Evolutionary conservation across 2,888 invertebrate genomes (phyloP).

Genomic region (Drosophila niveifrons): DNA sequence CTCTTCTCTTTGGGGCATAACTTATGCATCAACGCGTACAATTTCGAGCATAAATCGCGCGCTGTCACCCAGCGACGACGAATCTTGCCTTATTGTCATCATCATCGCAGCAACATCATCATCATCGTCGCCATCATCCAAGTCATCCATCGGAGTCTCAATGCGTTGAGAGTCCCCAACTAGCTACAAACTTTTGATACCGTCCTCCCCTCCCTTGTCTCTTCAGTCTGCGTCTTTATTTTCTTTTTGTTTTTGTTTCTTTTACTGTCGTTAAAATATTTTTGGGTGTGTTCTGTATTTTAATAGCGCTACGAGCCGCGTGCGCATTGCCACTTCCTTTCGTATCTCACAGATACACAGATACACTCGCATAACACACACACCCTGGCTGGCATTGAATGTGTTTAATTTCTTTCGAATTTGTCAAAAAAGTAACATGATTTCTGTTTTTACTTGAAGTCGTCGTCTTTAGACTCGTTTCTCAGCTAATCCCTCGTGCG

Average conservation of each 20-base stretch:
- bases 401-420: constrained; percentile 76
- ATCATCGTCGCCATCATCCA: constrained; percentile 10
- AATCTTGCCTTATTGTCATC: constrained; percentile 44
- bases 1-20: constrained; percentile 49
- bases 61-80: constrained; percentile 61
- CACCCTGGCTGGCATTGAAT: constrained; percentile 21
- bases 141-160: constrained; percentile 36
- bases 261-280: constrained; percentile 75
- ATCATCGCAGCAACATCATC: constrained; percentile 19
- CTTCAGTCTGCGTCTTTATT: constrained; percentile 11
- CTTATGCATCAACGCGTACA: constrained; percentile 81
- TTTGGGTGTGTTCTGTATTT: constrained; percentile 82
- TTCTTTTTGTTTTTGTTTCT: constrained; percentile 30
- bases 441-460: constrained; percentile 73
- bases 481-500: constrained; percentile 73
- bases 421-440: constrained; percentile 79
- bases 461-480: constrained; percentile 57
- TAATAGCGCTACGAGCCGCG: constrained; percentile 73
- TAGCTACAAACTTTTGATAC: constrained; percentile 52
- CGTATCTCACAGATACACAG: constrained; percentile 51
- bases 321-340: constrained; percentile 74
- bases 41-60: constrained; percentile 77
- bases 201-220: constrained; percentile 15
- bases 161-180: constrained; percentile 33
- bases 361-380: not conserved